phyloP scores from a whole-genome alignment of 2,113 vertebrate genomes.

The Tetrao urogallus region DNA sequence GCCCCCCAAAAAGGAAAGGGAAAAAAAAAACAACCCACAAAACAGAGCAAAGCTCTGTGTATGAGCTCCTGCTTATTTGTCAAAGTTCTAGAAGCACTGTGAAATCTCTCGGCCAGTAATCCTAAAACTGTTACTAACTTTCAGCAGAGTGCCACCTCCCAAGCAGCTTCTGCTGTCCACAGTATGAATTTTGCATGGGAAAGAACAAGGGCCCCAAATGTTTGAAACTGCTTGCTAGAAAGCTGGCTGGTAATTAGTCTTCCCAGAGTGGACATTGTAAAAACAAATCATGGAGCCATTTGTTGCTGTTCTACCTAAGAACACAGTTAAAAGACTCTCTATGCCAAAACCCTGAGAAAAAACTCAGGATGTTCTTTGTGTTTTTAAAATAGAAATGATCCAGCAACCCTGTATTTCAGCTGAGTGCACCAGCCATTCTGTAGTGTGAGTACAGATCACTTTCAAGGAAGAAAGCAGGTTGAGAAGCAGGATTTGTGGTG shows the following conservation, averaged over 20 bases:
- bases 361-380: not conserved
- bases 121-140: slow-evolving; percentile 1
- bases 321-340: slow-evolving; percentile 2
- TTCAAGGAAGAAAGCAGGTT: not conserved
- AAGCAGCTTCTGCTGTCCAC: not conserved
- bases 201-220: slow-evolving; percentile 45
- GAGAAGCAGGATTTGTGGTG: not conserved
- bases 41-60: not conserved
- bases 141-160: not conserved
- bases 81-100: not conserved
- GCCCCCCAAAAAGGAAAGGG: no score
- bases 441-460: not conserved
- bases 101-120: not conserved
- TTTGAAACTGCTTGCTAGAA: slow-evolving; percentile 38
- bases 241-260: slow-evolving; percentile 57
- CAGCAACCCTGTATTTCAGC: not conserved
- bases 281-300: slow-evolving; percentile 61
- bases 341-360: slow-evolving; percentile 34
- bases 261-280: slow-evolving; percentile 52
- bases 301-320: slow-evolving; percentile 56
- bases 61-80: not conserved
- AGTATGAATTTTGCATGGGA: slow-evolving; percentile 26
- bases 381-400: not conserved
- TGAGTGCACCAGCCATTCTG: not conserved
- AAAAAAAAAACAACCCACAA: not conserved